A percentile compares a stretch with the other conserved stretches of the same genome.
Conservation (phyloP, 2,797 vertebrate species). For the Distichodus sexfasciatus region DNA sequence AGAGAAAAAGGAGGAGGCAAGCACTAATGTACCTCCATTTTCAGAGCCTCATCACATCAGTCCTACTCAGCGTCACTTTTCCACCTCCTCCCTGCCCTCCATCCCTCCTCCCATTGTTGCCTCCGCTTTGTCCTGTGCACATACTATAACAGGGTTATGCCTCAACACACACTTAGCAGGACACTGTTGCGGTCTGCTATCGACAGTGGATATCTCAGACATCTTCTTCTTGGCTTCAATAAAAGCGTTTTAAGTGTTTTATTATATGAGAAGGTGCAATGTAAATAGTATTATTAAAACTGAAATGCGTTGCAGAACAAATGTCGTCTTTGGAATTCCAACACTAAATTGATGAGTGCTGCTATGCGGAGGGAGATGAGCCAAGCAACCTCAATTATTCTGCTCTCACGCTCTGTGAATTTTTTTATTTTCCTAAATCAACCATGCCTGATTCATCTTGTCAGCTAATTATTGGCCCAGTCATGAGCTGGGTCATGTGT, state of each 20-base stretch:
- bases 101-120: conserved; percentile 27
- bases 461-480: no score
- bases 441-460: no score
- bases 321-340: no score
- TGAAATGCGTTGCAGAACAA: no score
- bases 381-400: no score
- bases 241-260: not conserved
- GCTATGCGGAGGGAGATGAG: no score
- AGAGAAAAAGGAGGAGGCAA: conserved; percentile 3
- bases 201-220: conserved; percentile 3
- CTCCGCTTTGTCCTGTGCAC: conserved; percentile 39
- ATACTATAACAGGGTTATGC: conserved; percentile 35
- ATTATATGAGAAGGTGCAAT: not conserved
- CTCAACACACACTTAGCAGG: conserved; percentile 22
- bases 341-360: no score
- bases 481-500: no score
- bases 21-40: conserved; percentile 50
- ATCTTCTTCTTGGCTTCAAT: conserved; percentile 3
- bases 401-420: no score
- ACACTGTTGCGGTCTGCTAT: conserved; percentile 12
- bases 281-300: not conserved
- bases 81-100: conserved; percentile 36
- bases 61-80: conserved; percentile 47
- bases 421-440: no score
- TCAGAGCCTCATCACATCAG: conserved; percentile 50